Percentiles rank a stretch among this genome's conserved stretches.
Evolutionary conservation across 2,888 invertebrate genomes (phyloP).

Genomic region (Tortricodes alternella): DNA sequence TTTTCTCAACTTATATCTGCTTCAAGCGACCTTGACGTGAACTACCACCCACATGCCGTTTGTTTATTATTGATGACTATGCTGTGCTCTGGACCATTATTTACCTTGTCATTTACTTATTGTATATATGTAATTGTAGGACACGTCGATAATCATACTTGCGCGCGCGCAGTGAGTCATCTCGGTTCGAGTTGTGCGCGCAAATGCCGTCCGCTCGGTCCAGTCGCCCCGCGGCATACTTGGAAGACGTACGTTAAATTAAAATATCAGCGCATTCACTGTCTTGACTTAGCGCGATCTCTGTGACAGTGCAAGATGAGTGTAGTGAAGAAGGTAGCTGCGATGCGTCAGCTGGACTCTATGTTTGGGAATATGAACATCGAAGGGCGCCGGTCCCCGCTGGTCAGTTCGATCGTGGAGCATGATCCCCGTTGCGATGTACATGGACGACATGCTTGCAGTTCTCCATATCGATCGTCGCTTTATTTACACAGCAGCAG

Average conservation of each 20-base stretch:
- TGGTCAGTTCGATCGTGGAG: constrained; percentile 81
- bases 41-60: constrained; percentile 70
- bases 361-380: constrained; percentile 86
- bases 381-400: constrained; percentile 74
- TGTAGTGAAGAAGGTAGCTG: constrained; percentile 84
- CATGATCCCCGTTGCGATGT: constrained; percentile 86
- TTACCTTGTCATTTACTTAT: constrained; percentile 74
- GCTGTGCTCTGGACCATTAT: constrained; percentile 60
- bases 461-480: constrained; percentile 71
- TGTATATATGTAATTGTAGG: constrained; percentile 66
- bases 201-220: constrained; percentile 71
- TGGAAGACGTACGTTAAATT: constrained; percentile 75
- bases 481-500: constrained; percentile 70
- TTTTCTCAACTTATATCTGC: constrained; percentile 8
- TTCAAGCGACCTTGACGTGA: constrained; percentile 55
- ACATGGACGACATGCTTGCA: constrained; percentile 80
- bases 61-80: constrained; percentile 66
- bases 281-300: constrained; percentile 46
- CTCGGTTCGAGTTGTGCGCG: constrained; percentile 70
- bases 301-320: constrained; percentile 57
- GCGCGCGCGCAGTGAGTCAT: constrained; percentile 80
- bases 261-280: constrained; percentile 44
- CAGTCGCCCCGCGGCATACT: constrained; percentile 79
- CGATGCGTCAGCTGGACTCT: constrained; percentile 88
- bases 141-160: constrained; percentile 67